Evolutionary conservation across 2,888 invertebrate genomes (phyloP), one percentile per base, ranked within the genome.

Genomic region (Baronia brevicornis): DNA sequence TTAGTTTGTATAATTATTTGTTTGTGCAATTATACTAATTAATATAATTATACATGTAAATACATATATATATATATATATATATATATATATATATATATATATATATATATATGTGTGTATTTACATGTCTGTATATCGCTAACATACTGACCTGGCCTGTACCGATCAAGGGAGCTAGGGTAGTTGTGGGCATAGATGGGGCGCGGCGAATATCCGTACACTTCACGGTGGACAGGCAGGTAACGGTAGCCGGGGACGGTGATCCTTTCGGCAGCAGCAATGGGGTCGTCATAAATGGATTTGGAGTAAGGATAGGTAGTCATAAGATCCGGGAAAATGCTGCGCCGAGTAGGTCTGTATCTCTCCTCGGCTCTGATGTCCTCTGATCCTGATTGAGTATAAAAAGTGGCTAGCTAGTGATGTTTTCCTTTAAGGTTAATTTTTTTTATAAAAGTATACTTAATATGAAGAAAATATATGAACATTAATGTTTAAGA

Each of bases 111-210:
- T n/a, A n/a, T n/a, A n/a, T n/a, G n/a, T n/a, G n/a, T n/a, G n/a
- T n/a, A n/a, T n/a, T n/a, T n/a, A n/a, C n/a, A n/a, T n/a, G n/a
- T n/a, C n/a, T n/a, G n/a, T n/a, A n/a, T n/a, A n/a, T n/a, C n/a
- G n/a, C n/a, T n/a, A n/a, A n/a, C n/a, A n/a, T 84, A 92, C 94
- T 91, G 88, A 94, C 94, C 91, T 88, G 94, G 91, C 89, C 92
- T 89, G 89, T 90, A 91, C 86, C 90, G 88, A 67, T 90, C 90
- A 72, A 91, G 78, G 43, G 87, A 86, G 68, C 87, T 86, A 69
- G 89, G 87, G 87, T 93, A 93, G 87, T 93, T 92, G 87, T 93
- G 93, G 62, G 93, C 90, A 75, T 92, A 94, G 87, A 95, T 91
- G 70, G 91, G 86, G 78, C 94, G 90, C 55, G 95, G 95, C 54